Evolutionary conservation across 2,113 vertebrate genomes (phyloP).

Genomic region (Dolichallabes microphthalmus): DNA sequence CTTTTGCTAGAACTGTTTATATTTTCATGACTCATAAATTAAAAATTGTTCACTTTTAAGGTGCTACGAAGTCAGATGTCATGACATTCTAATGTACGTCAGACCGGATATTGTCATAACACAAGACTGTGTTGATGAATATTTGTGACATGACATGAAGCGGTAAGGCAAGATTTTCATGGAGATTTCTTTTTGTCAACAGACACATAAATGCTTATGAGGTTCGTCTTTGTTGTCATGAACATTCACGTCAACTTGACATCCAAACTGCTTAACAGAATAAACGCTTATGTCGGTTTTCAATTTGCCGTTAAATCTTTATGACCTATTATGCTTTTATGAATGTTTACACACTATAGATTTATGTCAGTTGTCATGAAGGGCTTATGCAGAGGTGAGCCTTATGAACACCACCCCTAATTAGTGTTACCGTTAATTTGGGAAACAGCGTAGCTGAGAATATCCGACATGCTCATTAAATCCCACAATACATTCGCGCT

Average conservation of each 20-base stretch:
- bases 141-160: background rate
- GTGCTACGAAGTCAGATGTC: background rate
- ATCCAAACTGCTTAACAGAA: too few species aligned
- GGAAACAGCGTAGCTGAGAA: too few species aligned
- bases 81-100: background rate
- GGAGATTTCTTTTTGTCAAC: background rate
- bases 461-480: background rate
- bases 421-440: background rate
- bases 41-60: background rate
- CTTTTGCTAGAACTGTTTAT: too few species aligned
- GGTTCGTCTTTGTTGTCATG: background rate
- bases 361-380: background rate
- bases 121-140: background rate
- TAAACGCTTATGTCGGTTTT: too few species aligned
- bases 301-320: too few species aligned
- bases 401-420: background rate
- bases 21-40: background rate
- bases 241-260: background rate
- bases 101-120: background rate
- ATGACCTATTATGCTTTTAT: too few species aligned
- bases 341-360: background rate
- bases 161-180: background rate
- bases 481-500: background rate
- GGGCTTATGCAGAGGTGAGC: background rate
- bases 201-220: background rate